These are phyloP conservation scores for Etheostoma spectabile DNA, from an alignment of 2,113 vertebrate species.

Conservation along the genomic window DNA sequence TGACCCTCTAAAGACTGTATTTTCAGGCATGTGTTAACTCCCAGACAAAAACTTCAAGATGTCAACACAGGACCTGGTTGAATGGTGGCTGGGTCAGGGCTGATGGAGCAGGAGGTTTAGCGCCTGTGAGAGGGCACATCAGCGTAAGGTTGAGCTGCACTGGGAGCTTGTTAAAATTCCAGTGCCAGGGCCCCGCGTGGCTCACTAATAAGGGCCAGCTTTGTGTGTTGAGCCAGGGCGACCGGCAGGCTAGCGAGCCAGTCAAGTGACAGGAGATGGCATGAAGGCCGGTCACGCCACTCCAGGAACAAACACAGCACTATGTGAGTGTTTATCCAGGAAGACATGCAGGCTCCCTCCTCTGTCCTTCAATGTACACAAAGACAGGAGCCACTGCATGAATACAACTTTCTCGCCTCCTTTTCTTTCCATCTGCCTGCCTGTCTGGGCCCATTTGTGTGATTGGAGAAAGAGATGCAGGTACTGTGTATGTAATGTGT, in stretches of 20 bases:
- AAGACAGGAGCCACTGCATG: slow-evolving; percentile 18
- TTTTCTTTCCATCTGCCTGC: slow-evolving; percentile 38
- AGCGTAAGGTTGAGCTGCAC: slow-evolving; percentile 72
- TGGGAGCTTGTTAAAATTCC: slow-evolving; percentile 81
- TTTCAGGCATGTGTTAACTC: slow-evolving; percentile 26
- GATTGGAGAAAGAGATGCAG: slow-evolving; percentile 19
- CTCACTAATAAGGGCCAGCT: slow-evolving; percentile 76
- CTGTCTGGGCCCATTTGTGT: slow-evolving; percentile 29
- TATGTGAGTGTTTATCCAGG: slow-evolving; percentile 62
- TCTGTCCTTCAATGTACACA: slow-evolving; percentile 27
- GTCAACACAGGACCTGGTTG: slow-evolving; percentile 40
- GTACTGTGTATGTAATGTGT: slow-evolving; percentile 27
- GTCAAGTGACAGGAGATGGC: slow-evolving; percentile 76
- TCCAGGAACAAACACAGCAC: slow-evolving; percentile 67
- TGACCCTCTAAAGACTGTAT: slow-evolving; percentile 19
- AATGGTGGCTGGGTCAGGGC: slow-evolving; percentile 44
- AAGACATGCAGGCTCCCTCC: slow-evolving; percentile 30
- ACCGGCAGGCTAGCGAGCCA: slow-evolving; percentile 58
- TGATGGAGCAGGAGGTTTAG: slow-evolving; percentile 50
- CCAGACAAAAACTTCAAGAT: slow-evolving; percentile 42
- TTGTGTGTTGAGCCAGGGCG: slow-evolving; percentile 70
- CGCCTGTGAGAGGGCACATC: slow-evolving; percentile 62
- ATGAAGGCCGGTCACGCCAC: slow-evolving; percentile 70
- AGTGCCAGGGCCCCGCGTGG: slow-evolving; percentile 69
- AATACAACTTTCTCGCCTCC: slow-evolving; percentile 18